Percentiles rank a stretch among this genome's conserved stretches.
Evolutionary conservation across 2,797 vertebrate species (phyloP).

Genomic region (Momotus momota): DNA sequence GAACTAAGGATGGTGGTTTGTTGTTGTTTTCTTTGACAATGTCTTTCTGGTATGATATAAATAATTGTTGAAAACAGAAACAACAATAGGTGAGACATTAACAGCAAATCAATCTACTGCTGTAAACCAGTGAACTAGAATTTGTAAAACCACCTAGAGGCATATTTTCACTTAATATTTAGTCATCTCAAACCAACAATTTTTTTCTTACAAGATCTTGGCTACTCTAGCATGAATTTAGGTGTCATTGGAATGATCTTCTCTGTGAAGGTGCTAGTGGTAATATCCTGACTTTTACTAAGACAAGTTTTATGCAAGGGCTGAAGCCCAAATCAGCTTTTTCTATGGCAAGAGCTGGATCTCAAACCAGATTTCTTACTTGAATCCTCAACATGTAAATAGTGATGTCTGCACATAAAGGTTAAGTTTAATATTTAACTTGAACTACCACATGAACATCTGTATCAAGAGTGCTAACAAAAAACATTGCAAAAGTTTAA

Average conservation of each 20-base stretch:
- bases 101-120: background rate
- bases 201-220: background rate
- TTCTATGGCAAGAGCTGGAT: background rate
- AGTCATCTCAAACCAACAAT: background rate
- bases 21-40: background rate
- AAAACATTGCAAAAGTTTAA: background rate
- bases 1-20: background rate
- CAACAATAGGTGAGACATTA: background rate
- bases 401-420: fast-evolving
- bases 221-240: background rate
- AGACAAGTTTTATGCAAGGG: background rate
- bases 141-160: background rate
- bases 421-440: background rate
- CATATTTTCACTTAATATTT: background rate
- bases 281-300: background rate
- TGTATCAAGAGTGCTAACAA: background rate
- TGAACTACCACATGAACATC: background rate
- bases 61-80: background rate
- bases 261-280: background rate
- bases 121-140: background rate
- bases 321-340: background rate
- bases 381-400: background rate
- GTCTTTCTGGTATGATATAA: background rate
- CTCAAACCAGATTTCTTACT: background rate
- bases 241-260: background rate